phyloP scores from a whole-genome alignment of 2,113 vertebrate genomes.

The Etheostoma cragini region DNA sequence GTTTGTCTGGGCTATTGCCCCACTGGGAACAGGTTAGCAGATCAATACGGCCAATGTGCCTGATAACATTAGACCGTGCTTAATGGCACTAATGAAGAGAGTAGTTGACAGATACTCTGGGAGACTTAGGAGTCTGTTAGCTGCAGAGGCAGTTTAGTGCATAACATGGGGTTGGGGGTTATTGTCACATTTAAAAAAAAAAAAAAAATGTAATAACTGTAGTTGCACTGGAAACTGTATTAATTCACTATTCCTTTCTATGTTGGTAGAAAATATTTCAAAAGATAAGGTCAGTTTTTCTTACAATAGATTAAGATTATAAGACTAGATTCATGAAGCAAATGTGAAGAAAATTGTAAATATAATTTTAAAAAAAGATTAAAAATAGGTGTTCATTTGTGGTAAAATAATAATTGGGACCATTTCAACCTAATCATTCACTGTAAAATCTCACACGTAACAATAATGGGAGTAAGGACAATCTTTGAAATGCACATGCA shows the following conservation, averaged over 20 bases:
- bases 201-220: too few species aligned
- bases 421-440: not conserved
- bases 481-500: not conserved
- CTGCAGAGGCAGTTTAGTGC: conserved; percentile 14
- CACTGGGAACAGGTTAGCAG: conserved; percentile 55
- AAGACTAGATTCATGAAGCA: not conserved
- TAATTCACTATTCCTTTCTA: not conserved
- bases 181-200: not conserved
- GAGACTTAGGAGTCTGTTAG: conserved; percentile 52
- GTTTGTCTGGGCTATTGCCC: conserved; percentile 41
- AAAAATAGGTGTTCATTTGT: not conserved
- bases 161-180: conserved; percentile 10
- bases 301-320: not conserved
- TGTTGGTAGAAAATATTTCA: not conserved
- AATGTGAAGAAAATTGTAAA: not conserved
- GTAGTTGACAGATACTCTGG: conserved; percentile 53
- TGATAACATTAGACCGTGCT: conserved; percentile 71
- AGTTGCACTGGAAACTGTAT: not conserved
- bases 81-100: conserved; percentile 81
- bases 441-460: not conserved
- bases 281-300: not conserved
- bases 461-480: not conserved
- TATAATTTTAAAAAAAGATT: not conserved
- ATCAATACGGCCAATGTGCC: conserved; percentile 68
- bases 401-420: not conserved